Base-by-base conservation (phyloP, 2,797 vertebrate species). In the Hemitrygon akajei region DNA sequence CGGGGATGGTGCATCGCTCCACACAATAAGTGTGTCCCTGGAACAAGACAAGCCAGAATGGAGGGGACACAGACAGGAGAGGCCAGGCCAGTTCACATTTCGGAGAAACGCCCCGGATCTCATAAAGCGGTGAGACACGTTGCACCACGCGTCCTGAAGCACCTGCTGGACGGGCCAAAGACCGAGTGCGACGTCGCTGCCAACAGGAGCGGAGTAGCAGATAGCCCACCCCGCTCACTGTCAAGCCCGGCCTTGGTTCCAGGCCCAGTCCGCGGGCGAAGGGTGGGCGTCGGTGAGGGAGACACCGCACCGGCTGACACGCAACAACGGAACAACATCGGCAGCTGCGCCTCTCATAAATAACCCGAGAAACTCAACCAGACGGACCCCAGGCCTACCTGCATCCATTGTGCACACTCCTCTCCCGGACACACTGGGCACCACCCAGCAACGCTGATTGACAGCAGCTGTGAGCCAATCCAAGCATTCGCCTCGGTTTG, bases 361-460 rank as follows among this genome's bases (percentile, higher is more conserved):
- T 40, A 22, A 14, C 79, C 79, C 16, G 1, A 0, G 79, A 40
- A 80, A 20, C 11, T 16, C 34, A 1, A 20, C 2, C 34, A 40
- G 79, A n/a, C 6, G 7, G 7, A 22, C 0, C 66, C 91, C 25
- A 1, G 69, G 69, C 66, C 91, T 93, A 93, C 91, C 91, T 75
- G 91, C 91, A 93, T 93, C 91, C 91, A 93, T 93, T 47, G 71
- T 73, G 91, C 12, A 75, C 69, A 27, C 25, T 89, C 69, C 71
- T 16, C 91, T 76, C 89, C 37, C 66, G 12, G 60, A 27, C 25
- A 87, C 56, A n/a, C 11, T 16, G 71, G 20, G 37, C 47, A 30
- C 91, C 69, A 22, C 91, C 91, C 71, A 16, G 71, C 91, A 56
- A 56, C 91, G 91, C 91, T n/a, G 91, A 93, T 25, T 40, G 87